Percentiles rank a stretch among this genome's conserved stretches.
Conservation (phyloP, 2,888 invertebrate species). For the Torymus tubicola region DNA sequence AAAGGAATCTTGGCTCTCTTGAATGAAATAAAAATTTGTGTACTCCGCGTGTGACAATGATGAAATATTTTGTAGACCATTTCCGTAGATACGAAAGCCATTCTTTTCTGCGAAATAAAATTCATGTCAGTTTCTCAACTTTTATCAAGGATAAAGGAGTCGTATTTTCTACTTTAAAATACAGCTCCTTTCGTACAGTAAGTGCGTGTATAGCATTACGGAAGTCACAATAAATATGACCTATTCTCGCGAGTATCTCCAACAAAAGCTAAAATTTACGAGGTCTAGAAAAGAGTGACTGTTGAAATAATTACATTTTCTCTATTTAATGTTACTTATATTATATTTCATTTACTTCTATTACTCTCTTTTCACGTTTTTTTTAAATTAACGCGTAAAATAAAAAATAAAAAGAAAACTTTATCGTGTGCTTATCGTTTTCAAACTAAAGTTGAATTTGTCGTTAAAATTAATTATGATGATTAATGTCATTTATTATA, state of each 20-base stretch:
- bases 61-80: conserved; percentile 2
- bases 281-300: background rate
- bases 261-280: background rate
- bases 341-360: too few species aligned
- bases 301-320: too few species aligned
- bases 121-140: background rate
- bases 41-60: background rate
- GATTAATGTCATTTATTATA: too few species aligned
- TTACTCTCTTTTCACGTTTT: too few species aligned
- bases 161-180: conserved; percentile 26
- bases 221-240: conserved; percentile 2
- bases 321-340: too few species aligned
- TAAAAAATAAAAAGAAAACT: too few species aligned
- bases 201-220: background rate
- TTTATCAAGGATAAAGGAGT: conserved; percentile 22
- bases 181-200: background rate
- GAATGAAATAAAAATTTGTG: too few species aligned
- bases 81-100: conserved; percentile 26
- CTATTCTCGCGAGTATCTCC: background rate
- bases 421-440: too few species aligned
- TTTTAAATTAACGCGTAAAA: too few species aligned
- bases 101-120: conserved; percentile 1
- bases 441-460: too few species aligned
- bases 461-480: too few species aligned
- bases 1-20: too few species aligned